Evolutionary conservation across 2,888 invertebrate genomes (phyloP).

Genomic region (Orthonevra nobilis): DNA sequence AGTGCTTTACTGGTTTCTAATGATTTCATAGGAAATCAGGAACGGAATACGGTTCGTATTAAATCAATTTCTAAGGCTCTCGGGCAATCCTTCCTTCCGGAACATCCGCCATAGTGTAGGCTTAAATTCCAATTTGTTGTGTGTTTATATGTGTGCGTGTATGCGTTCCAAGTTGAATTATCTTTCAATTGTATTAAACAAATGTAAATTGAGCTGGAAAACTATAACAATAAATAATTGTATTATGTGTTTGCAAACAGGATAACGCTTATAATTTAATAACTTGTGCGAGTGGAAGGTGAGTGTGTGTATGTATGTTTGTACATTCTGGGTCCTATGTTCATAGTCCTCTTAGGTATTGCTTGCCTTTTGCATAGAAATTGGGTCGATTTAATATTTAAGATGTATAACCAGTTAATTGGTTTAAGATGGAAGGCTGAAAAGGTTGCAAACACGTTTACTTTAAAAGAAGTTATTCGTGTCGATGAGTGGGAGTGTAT

Average conservation of each 20-base stretch:
- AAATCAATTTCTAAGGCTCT: slow-evolving; percentile 60
- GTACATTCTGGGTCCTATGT: too few relatives aligned
- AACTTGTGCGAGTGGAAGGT: slow-evolving; percentile 13
- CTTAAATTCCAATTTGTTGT: slow-evolving; percentile 13
- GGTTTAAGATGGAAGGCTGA: too few relatives aligned
- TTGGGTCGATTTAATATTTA: too few relatives aligned
- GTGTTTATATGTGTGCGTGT: neutral
- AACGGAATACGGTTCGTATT: slow-evolving; percentile 26
- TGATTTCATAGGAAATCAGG: slow-evolving; percentile 45
- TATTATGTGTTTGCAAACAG: slow-evolving; percentile 68
- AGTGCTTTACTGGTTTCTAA: slow-evolving; percentile 29
- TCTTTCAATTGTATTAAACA: slow-evolving; percentile 61
- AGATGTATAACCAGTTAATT: too few relatives aligned
- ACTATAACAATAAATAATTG: slow-evolving; percentile 69
- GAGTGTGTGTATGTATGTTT: too few relatives aligned
- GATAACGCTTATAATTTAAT: slow-evolving; percentile 69
- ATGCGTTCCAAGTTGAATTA: slow-evolving; percentile 35
- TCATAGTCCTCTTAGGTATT: too few relatives aligned
- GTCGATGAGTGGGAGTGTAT: too few relatives aligned
- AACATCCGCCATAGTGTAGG: slow-evolving; percentile 1
- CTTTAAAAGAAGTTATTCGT: too few relatives aligned
- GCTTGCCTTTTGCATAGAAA: too few relatives aligned
- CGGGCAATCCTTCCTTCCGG: slow-evolving; percentile 21
- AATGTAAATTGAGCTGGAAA: slow-evolving; percentile 66
- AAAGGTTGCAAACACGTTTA: too few relatives aligned